Conservation (phyloP, 2,113 vertebrate genomes). For the Coreoperca whiteheadi region DNA sequence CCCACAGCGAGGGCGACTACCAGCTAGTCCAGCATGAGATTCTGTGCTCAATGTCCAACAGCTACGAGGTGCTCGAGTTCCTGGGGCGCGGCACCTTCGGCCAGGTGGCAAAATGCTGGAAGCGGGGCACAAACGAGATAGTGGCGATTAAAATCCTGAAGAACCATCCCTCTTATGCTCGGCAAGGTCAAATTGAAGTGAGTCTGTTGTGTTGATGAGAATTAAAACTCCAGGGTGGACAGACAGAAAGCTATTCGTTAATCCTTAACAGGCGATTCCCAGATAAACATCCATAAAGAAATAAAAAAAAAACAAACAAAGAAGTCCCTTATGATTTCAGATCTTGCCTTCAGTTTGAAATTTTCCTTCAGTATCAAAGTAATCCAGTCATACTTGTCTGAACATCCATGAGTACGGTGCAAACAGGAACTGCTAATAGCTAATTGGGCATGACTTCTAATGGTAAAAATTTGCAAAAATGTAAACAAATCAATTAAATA, state of each 20-base stretch:
- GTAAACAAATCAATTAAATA: too few species aligned
- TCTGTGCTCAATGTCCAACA: conserved; percentile 97
- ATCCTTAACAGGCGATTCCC: neutral
- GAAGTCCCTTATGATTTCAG: too few species aligned
- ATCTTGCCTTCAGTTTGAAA: neutral
- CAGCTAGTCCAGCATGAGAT: conserved; percentile 99
- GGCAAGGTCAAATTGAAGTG: conserved; percentile 98
- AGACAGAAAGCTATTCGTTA: too few species aligned
- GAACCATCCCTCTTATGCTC: conserved; percentile 97
- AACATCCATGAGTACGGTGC: too few species aligned
- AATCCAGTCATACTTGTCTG: neutral
- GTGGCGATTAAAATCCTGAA: conserved; percentile 99
- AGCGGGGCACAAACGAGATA: conserved; percentile 97
- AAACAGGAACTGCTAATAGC: too few species aligned
- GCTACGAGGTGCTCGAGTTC: conserved; percentile 98
- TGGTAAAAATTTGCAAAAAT: too few species aligned
- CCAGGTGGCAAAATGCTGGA: conserved; percentile 99
- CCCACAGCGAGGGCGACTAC: conserved; percentile 97
- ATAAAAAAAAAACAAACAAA: too few species aligned
- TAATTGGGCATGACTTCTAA: too few species aligned
- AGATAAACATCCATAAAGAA: neutral
- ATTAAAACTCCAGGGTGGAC: neutral
- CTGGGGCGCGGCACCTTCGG: conserved; percentile 97
- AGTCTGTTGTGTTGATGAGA: conserved; percentile 23
- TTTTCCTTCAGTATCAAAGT: neutral